Evolutionary conservation across 2,888 invertebrate species (phyloP).

Genomic region (Catotricha subobsoleta): DNA sequence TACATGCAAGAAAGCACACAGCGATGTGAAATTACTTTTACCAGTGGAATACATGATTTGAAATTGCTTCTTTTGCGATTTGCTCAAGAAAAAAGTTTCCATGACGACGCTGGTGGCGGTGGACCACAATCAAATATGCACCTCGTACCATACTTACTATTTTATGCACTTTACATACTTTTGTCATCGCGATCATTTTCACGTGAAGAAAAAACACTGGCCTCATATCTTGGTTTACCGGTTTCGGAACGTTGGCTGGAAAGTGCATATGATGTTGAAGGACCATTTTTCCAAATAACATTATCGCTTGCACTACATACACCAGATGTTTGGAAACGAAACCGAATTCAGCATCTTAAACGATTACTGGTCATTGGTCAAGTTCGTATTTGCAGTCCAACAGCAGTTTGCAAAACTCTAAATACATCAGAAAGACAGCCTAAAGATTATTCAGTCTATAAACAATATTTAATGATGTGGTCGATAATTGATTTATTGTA

Average conservation of each 20-base stretch:
- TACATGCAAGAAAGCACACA: conserved; percentile 43
- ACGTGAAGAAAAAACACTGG: conserved; percentile 63
- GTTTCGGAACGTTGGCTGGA: conserved; percentile 52
- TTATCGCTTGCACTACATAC: conserved; percentile 65
- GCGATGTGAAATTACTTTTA: conserved; percentile 28
- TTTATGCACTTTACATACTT: conserved; percentile 86
- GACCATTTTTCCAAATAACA: conserved; percentile 74
- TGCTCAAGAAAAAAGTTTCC: conserved; percentile 87
- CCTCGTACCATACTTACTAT: conserved; percentile 81
- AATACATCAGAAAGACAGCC: conserved; percentile 32
- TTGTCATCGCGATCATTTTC: conserved; percentile 66
- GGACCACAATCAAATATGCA: conserved; percentile 96
- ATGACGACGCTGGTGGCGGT: conserved; percentile 93
- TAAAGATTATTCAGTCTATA: conserved; percentile 64
- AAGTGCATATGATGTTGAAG: conserved; percentile 75
- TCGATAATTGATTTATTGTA: conserved; percentile 74
- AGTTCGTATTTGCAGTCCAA: conserved; percentile 50
- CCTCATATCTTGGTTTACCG: conserved; percentile 47
- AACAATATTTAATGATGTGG: conserved; percentile 69
- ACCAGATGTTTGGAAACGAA: conserved; percentile 56
- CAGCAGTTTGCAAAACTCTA: conserved; percentile 30
- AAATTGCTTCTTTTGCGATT: conserved; percentile 77
- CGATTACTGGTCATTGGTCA: conserved; percentile 36
- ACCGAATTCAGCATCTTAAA: conserved; percentile 51
- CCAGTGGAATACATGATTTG: conserved; percentile 65